These are phyloP conservation scores for Phyllotreta cruciferae DNA, from an alignment of 2,888 invertebrate species.

Conservation along the genomic window DNA sequence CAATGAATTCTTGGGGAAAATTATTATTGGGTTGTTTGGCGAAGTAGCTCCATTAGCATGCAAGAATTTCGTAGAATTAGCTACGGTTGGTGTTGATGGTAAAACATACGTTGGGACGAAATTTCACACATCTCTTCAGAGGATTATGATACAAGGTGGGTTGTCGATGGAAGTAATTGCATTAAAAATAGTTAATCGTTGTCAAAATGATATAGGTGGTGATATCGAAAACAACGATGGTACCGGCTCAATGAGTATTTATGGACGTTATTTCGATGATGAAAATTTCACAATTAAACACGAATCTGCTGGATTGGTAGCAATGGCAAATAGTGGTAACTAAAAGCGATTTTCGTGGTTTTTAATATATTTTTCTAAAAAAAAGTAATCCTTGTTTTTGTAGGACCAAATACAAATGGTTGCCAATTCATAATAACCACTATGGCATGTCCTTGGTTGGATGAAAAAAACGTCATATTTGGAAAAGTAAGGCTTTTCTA, in stretches of 20 bases:
- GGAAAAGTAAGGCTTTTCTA: conserved; percentile 73
- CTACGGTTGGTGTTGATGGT: conserved; percentile 76
- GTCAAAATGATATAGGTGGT: conserved; percentile 71
- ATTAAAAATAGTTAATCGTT: neutral
- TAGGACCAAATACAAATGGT: conserved; percentile 88
- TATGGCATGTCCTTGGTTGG: conserved; percentile 85
- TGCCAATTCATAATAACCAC: conserved; percentile 96
- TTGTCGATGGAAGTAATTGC: neutral
- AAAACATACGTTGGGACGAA: conserved; percentile 78
- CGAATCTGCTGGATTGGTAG: conserved; percentile 81
- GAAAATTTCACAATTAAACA: conserved; percentile 86
- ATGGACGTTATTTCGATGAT: conserved; percentile 84
- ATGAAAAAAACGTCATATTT: conserved; percentile 87
- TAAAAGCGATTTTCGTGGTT: neutral
- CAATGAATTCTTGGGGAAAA: conserved; percentile 74
- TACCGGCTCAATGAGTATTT: conserved; percentile 83
- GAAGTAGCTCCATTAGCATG: conserved; percentile 85
- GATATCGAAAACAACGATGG: conserved; percentile 85
- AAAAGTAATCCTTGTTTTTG: conserved; percentile 35
- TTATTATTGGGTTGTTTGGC: conserved; percentile 90
- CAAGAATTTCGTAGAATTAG: conserved; percentile 84
- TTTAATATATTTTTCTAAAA: conserved; percentile 14
- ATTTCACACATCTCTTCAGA: conserved; percentile 86
- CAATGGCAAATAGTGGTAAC: conserved; percentile 86
- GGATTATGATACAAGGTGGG: conserved; percentile 91